Base-by-base conservation (phyloP, 2,888 invertebrate genomes). In the Druceiella hillmani region DNA sequence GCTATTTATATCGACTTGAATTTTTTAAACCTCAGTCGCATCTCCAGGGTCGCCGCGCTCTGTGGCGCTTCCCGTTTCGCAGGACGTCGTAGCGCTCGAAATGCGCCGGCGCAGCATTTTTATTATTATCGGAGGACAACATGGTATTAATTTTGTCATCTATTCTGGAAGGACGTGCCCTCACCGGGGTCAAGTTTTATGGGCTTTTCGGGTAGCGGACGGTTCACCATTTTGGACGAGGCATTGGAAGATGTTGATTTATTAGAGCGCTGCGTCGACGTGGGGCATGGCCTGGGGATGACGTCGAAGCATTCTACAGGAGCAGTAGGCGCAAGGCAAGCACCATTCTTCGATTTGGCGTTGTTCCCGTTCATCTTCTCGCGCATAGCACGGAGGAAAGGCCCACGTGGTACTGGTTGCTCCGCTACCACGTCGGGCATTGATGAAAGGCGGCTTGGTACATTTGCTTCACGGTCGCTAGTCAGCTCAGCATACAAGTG, bases 201-300 rank as follows among this genome's bases (percentile, higher is more conserved):
- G 11, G 83, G 82, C 55, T 80, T 81, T 44, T 77, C 76, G 1
- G 83, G 83, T 22, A 83, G 61, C n/a, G 83, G 83, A 46, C 83
- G 67, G 51, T 81, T 78, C 16, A 78, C 68, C 79, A 82, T 81
- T 51, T 73, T 78, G 15, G 58, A 64, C 2, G 67, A 64, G n/a
- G 65, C 61, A 17, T 65, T 66, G 2, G 75, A 69, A 6, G 57
- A 44, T 6, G 55, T 58, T 2, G 60, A 59, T 43, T 56, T 58
- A 34, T 53, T 55, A 2, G 62, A 61, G 48, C 59, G 61, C 3
- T 61, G 55, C 3, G 63, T 60, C 1, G 62, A 59, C 10, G 52
- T 55, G 9, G 53, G 52, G 5, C 49, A 53, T 2, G 62, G 56
- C 12, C 11, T 28, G 15, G 15, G 5, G 5, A 10, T 11, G n/a